Conservation (phyloP, 2,888 invertebrate species). For the Caenorhabditis sp. region DNA sequence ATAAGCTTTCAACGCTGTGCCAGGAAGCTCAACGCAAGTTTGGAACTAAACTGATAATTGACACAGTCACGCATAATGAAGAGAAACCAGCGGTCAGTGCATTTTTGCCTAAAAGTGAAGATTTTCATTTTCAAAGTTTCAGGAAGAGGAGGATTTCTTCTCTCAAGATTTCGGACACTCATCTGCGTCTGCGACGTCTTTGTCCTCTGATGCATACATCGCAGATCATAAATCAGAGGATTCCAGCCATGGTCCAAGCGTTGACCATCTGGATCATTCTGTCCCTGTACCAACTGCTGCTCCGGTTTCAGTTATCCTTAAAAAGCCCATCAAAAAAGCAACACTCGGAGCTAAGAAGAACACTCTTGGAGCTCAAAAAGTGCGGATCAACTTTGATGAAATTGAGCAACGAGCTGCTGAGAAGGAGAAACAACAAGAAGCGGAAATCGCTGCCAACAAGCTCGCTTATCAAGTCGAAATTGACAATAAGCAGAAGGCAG, state of each 20-base stretch:
- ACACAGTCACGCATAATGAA: constrained; percentile 67
- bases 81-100: constrained; percentile 49
- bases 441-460: constrained; percentile 66
- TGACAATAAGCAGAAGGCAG: constrained; percentile 41
- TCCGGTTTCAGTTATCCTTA: constrained; percentile 85
- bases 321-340: constrained; percentile 85
- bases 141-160: constrained; percentile 77
- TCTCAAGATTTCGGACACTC: constrained; percentile 75
- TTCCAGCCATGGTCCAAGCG: constrained; percentile 70
- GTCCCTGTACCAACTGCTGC: constrained; percentile 81
- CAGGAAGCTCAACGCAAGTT: constrained; percentile 92
- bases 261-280: constrained; percentile 72
- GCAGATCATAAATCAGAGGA: constrained; percentile 57
- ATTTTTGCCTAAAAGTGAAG: neutral
- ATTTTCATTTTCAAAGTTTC: neutral
- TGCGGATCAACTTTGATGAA: constrained; percentile 94
- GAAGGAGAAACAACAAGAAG: constrained; percentile 87
- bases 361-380: constrained; percentile 94
- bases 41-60: constrained; percentile 89
- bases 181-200: constrained; percentile 70
- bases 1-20: constrained; percentile 91
- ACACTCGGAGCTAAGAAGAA: constrained; percentile 89
- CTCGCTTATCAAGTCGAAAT: constrained; percentile 68
- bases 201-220: constrained; percentile 72
- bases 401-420: constrained; percentile 93